Conservation (phyloP, 2,113 vertebrate genomes). For the Urocynchramus pylzowi region DNA sequence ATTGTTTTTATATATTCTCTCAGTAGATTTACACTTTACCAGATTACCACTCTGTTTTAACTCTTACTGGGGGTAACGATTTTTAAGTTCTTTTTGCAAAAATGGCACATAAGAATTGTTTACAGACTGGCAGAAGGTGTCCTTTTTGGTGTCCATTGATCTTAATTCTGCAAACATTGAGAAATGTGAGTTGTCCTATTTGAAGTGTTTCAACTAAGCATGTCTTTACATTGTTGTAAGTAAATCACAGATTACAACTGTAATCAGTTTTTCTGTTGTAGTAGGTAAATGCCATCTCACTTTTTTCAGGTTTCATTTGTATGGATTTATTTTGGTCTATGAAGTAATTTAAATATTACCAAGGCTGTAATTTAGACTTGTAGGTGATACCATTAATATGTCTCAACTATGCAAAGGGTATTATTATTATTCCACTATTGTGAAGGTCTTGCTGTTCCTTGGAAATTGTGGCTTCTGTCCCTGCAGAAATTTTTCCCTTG, state of each 20-base stretch:
- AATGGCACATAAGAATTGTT: accelerated
- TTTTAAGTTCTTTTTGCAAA: neutral
- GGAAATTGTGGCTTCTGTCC: neutral
- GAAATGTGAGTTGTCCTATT: neutral
- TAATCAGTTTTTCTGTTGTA: neutral
- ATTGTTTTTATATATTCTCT: neutral
- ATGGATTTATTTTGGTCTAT: neutral
- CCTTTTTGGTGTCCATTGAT: neutral
- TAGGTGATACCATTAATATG: neutral
- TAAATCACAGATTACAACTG: neutral
- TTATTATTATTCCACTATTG: neutral
- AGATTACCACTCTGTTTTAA: neutral
- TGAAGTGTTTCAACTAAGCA: neutral
- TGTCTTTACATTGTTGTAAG: neutral
- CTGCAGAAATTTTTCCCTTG: neutral
- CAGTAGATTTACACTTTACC: neutral
- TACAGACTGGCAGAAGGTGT: neutral
- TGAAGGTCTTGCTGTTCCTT: neutral
- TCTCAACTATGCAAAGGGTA: neutral
- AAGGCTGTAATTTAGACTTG: neutral
- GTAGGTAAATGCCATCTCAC: neutral
- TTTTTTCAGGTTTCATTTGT: neutral
- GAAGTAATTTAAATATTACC: neutral
- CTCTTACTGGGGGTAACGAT: neutral
- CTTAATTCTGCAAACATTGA: neutral